phyloP scores from a whole-genome alignment of 2,113 vertebrate genomes.

The Perca flavescens region DNA sequence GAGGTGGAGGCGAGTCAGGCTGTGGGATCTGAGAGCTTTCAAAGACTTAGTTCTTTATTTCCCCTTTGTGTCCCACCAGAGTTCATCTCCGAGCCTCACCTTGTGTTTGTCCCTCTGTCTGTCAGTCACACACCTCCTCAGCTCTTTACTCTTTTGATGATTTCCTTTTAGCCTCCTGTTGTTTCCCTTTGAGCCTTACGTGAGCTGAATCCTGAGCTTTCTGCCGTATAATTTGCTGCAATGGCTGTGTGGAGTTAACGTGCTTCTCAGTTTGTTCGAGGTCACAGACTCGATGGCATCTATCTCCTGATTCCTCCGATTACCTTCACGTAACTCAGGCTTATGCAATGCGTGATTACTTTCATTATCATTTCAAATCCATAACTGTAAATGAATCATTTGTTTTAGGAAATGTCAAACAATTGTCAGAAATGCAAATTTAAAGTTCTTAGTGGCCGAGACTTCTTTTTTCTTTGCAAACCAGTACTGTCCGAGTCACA shows the following conservation, averaged over 20 bases:
- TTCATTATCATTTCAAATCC: not conserved
- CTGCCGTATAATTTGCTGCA: not conserved
- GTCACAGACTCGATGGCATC: not conserved
- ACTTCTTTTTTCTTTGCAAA: not conserved
- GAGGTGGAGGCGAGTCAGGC: conserved; percentile 18
- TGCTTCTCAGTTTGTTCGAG: not conserved
- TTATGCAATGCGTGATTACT: not conserved
- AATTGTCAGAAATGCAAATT: not conserved
- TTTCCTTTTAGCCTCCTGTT: not conserved
- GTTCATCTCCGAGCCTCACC: conserved; percentile 2
- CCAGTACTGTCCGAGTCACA: not conserved
- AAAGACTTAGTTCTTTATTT: conserved; percentile 22
- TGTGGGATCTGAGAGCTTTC: conserved; percentile 17
- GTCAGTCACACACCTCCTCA: conserved; percentile 5
- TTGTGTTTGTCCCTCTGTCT: not conserved
- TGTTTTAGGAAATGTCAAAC: not conserved
- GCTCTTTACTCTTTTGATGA: not conserved
- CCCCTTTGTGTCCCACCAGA: conserved; percentile 24
- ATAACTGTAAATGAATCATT: not conserved
- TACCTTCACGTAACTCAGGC: not conserved
- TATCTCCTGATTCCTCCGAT: not conserved
- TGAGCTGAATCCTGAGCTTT: conserved; percentile 3
- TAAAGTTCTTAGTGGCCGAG: not conserved
- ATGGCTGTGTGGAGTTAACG: not conserved
- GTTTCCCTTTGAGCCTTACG: not conserved